These are phyloP conservation scores for Microdon myrmicae DNA, from an alignment of 2,888 invertebrate species.

Conservation along the genomic window DNA sequence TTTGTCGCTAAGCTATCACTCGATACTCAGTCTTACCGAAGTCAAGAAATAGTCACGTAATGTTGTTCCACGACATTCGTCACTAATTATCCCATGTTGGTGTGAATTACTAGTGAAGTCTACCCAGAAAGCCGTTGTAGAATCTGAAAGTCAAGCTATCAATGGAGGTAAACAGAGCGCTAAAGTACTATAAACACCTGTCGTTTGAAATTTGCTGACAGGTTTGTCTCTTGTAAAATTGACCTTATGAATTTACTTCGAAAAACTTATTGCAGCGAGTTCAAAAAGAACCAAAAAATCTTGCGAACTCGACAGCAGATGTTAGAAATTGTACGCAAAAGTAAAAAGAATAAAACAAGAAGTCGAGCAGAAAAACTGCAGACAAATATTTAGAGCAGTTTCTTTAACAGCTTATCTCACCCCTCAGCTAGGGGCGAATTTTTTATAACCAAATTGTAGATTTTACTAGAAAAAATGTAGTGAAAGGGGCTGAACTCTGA, in stretches of 20 bases:
- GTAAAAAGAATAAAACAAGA: conserved; percentile 4
- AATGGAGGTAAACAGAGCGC: not conserved
- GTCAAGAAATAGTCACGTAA: no score
- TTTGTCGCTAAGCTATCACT: conserved; percentile 48
- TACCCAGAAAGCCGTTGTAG: conserved; percentile 14
- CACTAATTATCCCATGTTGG: no score
- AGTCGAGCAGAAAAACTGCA: conserved; percentile 7
- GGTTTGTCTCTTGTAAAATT: no score
- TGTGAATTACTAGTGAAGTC: no score
- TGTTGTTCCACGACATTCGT: no score
- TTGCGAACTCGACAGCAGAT: no score
- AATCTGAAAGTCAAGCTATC: conserved; percentile 22
- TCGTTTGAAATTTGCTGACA: not conserved
- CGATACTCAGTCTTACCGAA: conserved; percentile 40
- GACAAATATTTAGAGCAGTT: conserved; percentile 14
- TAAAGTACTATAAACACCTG: conserved; percentile 26
- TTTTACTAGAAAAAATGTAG: conserved; percentile 22
- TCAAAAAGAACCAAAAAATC: no score
- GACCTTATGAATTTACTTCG: no score
- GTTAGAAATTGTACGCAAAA: conserved; percentile 8
- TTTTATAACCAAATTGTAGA: conserved; percentile 27
- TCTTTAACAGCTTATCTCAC: conserved; percentile 26
- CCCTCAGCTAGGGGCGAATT: conserved; percentile 17
- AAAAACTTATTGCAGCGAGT: no score
- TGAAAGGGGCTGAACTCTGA: not conserved